Evolutionary conservation across 2,797 vertebrate genomes (phyloP).

Genomic region (Tragelaphus oryx): DNA sequence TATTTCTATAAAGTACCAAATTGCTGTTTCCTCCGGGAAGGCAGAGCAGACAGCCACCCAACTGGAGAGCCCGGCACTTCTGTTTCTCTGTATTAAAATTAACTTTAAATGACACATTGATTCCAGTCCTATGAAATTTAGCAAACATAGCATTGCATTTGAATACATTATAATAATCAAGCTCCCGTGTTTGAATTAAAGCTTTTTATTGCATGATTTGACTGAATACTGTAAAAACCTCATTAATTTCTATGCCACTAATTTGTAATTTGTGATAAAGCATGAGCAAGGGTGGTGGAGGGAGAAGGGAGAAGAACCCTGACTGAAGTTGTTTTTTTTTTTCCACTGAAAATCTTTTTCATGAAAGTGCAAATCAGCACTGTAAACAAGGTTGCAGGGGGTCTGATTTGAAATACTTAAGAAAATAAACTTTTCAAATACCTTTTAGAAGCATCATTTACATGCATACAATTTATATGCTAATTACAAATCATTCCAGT

Average conservation of each 20-base stretch:
- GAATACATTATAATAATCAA: constrained; percentile 70
- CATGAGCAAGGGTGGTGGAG: neutral
- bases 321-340: neutral
- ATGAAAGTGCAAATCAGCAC: constrained; percentile 20
- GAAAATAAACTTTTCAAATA: constrained; percentile 70
- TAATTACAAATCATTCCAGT: constrained; percentile 55
- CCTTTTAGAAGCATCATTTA: constrained; percentile 58
- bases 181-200: constrained; percentile 58
- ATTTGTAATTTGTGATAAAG: constrained; percentile 50
- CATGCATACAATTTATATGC: constrained; percentile 69
- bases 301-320: neutral
- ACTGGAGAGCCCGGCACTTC: neutral
- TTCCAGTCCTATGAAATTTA: constrained; percentile 23
- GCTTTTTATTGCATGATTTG: constrained; percentile 54
- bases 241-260: constrained; percentile 60
- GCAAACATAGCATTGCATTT: constrained; percentile 60
- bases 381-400: constrained; percentile 61
- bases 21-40: neutral
- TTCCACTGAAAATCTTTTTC: neutral
- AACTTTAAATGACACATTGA: constrained; percentile 50
- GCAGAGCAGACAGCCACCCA: neutral
- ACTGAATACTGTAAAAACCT: constrained; percentile 67
- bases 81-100: constrained; percentile 2
- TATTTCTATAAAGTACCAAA: neutral
- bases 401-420: constrained; percentile 55